Percentiles rank a stretch among this genome's conserved stretches.
Conservation (phyloP, 2,888 invertebrate species). For the Teinopalpus imperialis region DNA sequence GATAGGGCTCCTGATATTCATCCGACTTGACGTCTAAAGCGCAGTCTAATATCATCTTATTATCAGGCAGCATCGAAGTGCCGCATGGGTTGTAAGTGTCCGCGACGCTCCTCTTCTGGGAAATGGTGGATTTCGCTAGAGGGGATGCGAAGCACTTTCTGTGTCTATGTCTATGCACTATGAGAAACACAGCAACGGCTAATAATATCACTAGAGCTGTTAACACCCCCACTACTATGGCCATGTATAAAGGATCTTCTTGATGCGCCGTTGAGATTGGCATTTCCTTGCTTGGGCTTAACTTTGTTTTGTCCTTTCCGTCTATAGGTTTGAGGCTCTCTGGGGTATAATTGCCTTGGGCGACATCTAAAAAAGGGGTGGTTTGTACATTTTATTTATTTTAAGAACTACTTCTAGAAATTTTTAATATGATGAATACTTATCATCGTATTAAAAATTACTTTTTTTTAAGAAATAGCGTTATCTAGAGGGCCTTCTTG, state of each 20-base stretch:
- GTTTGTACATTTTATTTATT: too few relatives aligned
- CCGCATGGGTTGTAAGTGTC: conserved; percentile 82
- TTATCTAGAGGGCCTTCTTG: too few relatives aligned
- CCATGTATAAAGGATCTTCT: conserved; percentile 88
- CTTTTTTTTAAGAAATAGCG: too few relatives aligned
- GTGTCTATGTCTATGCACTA: conserved; percentile 86
- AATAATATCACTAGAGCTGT: conserved; percentile 88
- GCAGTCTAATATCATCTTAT: conserved; percentile 80
- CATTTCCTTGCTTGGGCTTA: conserved; percentile 77
- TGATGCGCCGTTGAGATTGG: conserved; percentile 86
- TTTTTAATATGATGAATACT: too few relatives aligned
- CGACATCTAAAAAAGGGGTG: conserved; percentile 76
- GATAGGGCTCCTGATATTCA: conserved; percentile 91
- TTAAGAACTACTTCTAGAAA: too few relatives aligned
- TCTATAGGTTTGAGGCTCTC: conserved; percentile 83
- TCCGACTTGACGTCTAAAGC: conserved; percentile 84
- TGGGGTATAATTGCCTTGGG: conserved; percentile 88
- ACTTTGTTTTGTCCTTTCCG: conserved; percentile 72
- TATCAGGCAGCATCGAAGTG: conserved; percentile 77
- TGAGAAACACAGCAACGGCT: conserved; percentile 87
- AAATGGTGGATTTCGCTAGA: conserved; percentile 70
- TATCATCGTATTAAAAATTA: too few relatives aligned
- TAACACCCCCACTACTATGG: conserved; percentile 89
- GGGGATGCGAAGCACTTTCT: conserved; percentile 89
- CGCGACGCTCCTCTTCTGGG: conserved; percentile 66